These are phyloP conservation scores for Lepus oiostolus DNA, from an alignment of 2,797 vertebrate species.

Conservation along the genomic window DNA sequence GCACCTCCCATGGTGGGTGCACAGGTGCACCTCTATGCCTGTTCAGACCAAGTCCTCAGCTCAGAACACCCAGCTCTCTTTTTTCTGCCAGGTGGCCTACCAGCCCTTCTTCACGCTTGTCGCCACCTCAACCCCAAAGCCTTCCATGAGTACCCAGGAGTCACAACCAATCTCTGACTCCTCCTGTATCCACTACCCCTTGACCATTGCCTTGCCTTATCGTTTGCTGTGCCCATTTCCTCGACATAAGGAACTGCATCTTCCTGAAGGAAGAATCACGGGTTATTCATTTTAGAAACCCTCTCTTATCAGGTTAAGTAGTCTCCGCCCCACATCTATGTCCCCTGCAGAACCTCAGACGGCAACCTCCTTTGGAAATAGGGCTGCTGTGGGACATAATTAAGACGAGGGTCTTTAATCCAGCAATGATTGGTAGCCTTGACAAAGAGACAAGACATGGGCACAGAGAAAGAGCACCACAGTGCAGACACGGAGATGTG, in stretches of 20 bases:
- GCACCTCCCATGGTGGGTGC: neutral
- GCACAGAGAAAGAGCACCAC: fast-evolving
- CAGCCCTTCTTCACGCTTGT: neutral
- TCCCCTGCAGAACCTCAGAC: neutral
- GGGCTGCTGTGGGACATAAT: neutral
- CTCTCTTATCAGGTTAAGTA: neutral
- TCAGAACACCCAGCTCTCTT: neutral
- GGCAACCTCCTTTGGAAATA: neutral
- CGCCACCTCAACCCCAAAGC: neutral
- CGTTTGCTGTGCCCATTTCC: neutral
- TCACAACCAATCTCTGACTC: neutral
- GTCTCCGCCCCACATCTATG: neutral
- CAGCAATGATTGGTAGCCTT: neutral
- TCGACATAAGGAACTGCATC: neutral
- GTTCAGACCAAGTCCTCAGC: neutral
- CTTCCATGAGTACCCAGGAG: neutral
- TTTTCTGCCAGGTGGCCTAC: neutral
- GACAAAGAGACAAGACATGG: neutral
- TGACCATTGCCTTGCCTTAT: neutral
- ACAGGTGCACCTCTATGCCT: neutral
- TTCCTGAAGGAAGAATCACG: conserved; percentile 10
- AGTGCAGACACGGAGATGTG: neutral
- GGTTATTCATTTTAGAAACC: neutral
- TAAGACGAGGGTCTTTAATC: neutral
- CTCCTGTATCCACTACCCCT: neutral